Percentiles rank a stretch among this genome's conserved stretches.
Conservation (phyloP, 2,888 invertebrate species). For the Oxyscelio sp. region DNA sequence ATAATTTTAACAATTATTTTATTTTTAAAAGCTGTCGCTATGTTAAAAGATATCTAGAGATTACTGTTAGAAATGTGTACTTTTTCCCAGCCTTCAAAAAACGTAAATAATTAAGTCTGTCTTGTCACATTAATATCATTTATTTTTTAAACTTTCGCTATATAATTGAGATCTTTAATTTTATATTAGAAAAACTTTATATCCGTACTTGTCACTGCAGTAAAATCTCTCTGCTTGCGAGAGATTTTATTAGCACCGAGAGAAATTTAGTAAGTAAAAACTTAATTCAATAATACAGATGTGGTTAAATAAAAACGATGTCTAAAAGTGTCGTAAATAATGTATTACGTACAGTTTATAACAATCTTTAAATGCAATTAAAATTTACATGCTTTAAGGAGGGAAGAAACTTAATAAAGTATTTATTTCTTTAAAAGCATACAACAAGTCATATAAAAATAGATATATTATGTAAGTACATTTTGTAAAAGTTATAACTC, state of each 20-base stretch:
- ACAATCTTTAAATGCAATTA: neutral
- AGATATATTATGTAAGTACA: no score
- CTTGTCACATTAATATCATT: slow-evolving; percentile 20
- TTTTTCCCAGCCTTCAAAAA: slow-evolving; percentile 2
- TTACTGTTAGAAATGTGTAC: neutral
- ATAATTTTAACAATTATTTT: no score
- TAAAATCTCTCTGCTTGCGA: slow-evolving; percentile 2
- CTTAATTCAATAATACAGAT: slow-evolving; percentile 2
- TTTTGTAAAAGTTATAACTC: no score
- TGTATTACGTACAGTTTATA: neutral
- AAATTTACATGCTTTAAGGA: neutral
- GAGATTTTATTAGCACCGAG: slow-evolving; percentile 19
- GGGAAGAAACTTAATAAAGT: slow-evolving; percentile 19
- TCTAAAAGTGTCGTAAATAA: neutral
- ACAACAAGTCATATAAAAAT: no score
- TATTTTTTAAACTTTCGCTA: slow-evolving; percentile 27
- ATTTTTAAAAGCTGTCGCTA: no score
- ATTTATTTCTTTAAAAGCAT: slow-evolving; percentile 20
- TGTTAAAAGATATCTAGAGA: no score
- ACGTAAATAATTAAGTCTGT: slow-evolving; percentile 22
- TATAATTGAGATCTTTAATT: slow-evolving; percentile 26
- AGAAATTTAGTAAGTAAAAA: slow-evolving; percentile 7
- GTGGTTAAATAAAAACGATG: slow-evolving; percentile 2
- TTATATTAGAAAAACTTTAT: slow-evolving; percentile 19
- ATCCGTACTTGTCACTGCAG: slow-evolving; percentile 16